phyloP scores from a whole-genome alignment of 2,113 vertebrate species.

The Seriola dumerili region DNA sequence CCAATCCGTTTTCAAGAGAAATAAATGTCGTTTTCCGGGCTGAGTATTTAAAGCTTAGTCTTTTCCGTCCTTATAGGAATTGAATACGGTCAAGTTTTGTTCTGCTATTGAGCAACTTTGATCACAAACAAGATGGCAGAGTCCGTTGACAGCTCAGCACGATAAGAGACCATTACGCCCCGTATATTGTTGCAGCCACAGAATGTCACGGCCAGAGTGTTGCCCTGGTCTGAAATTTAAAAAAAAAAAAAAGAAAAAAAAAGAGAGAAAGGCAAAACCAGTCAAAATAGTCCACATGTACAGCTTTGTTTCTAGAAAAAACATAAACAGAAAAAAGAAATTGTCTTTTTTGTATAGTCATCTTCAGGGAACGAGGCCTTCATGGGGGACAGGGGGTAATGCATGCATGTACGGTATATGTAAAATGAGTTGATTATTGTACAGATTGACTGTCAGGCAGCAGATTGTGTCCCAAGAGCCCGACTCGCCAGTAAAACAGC shows the following conservation, averaged over 20 bases:
- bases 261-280: conserved; percentile 41
- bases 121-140: conserved; percentile 42
- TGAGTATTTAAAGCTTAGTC: conserved; percentile 76
- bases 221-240: conserved; percentile 24
- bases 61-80: conserved; percentile 52
- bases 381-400: conserved; percentile 70
- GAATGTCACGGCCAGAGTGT: conserved; percentile 30
- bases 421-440: conserved; percentile 92
- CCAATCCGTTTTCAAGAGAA: conserved; percentile 28
- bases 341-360: conserved; percentile 81
- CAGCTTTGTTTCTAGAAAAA: conserved; percentile 73
- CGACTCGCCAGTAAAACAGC: conserved; percentile 90
- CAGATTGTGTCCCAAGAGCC: conserved; percentile 86
- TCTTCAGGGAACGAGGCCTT: conserved; percentile 61
- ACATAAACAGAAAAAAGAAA: conserved; percentile 74
- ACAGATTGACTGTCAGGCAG: conserved; percentile 91
- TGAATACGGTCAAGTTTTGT: conserved; percentile 37
- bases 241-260: conserved; percentile 32
- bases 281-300: conserved; percentile 71
- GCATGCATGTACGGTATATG: conserved; percentile 93
- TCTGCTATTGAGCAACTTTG: conserved; percentile 39
- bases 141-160: conserved; percentile 35
- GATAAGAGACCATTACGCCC: conserved; percentile 32
- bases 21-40: conserved; percentile 7
- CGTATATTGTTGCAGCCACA: conserved; percentile 37